phyloP scores from a whole-genome alignment of 2,113 vertebrate genomes.

The Neodontobutis hainanensis region DNA sequence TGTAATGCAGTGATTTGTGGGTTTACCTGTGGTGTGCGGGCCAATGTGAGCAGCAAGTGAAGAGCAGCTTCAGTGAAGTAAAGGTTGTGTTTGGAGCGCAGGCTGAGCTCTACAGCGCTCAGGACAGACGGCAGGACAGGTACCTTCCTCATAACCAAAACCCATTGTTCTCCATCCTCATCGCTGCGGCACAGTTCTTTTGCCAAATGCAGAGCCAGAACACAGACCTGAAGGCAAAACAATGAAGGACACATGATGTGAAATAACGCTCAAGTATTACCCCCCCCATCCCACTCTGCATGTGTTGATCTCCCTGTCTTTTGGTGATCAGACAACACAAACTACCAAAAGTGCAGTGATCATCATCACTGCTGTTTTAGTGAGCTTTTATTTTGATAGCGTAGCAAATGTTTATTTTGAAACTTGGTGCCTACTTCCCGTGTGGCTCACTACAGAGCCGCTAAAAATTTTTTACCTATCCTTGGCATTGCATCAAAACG shows the following conservation, averaged over 20 bases:
- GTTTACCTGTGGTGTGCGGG: conserved; percentile 91
- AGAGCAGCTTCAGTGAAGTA: conserved; percentile 93
- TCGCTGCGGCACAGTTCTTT: conserved; percentile 94
- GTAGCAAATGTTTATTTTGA: too few relatives aligned
- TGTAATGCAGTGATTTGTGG: background rate
- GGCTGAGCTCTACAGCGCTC: conserved; percentile 89
- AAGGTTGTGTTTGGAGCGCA: conserved; percentile 92
- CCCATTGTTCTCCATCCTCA: conserved; percentile 91
- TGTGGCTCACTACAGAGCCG: too few relatives aligned
- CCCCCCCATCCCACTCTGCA: too few relatives aligned
- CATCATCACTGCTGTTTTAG: too few relatives aligned
- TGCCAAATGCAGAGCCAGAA: conserved; percentile 91
- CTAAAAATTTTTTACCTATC: too few relatives aligned
- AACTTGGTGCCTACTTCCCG: too few relatives aligned
- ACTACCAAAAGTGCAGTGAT: too few relatives aligned
- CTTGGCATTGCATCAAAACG: too few relatives aligned
- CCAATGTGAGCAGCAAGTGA: conserved; percentile 92
- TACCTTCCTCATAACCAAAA: conserved; percentile 87
- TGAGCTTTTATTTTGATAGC: too few relatives aligned
- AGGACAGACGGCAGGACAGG: conserved; percentile 90
- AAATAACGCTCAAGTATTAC: background rate
- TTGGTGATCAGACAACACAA: too few relatives aligned
- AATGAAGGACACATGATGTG: accelerated
- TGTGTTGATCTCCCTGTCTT: too few relatives aligned
- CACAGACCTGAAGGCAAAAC: conserved; percentile 84